Base-by-base conservation (phyloP, 1,140 invertebrate genomes). In the Drosophila suzukii region DNA sequence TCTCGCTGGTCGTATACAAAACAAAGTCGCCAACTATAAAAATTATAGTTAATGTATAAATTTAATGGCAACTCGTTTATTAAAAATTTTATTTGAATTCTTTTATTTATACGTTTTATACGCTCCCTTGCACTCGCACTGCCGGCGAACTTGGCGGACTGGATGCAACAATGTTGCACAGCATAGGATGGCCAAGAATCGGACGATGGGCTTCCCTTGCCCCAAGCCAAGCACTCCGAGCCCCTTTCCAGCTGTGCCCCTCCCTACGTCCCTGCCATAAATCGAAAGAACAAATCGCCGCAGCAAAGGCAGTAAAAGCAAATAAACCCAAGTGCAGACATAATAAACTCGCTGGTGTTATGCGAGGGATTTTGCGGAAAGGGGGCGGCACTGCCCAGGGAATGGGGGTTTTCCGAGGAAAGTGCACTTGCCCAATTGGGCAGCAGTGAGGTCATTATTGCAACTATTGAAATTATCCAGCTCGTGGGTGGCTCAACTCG, bases 21-120 rank as follows among this genome's bases (percentile, higher is more conserved):
- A 90, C 85, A 89, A 89, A 89, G 81, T 90, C 85, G 85, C 81
- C 80, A 83, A 91, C 78, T 91, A 91, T 91, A 91, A 91, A 91
- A 91, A 91, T 91, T 91, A 91, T 91, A 91, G 89, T 91, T 91
- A 91, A 91, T 91, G 89, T 91, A 91, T 91, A 91, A 91, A 91
- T 91, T 91, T 91, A 91, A 91, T 91, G 89, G 84, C 89, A 82
- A 91, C 89, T 91, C 89, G 89, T 91, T 91, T 91, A 91, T 91
- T 91, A 91, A 91, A 91, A 91, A 91, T 91, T 91, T 91, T 91
- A 91, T 91, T 91, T 91, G 90, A 89, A 90, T 89, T 89, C 85
- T 89, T 89, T 89, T 89, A 89, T 89, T 89, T 89, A 89, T 89
- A 89, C 84, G 79, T 89, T 89, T 89, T 89, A 84, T 89, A 89